Evolutionary conservation across 2,797 vertebrate species (phyloP).

Genomic region (Gila robusta): DNA sequence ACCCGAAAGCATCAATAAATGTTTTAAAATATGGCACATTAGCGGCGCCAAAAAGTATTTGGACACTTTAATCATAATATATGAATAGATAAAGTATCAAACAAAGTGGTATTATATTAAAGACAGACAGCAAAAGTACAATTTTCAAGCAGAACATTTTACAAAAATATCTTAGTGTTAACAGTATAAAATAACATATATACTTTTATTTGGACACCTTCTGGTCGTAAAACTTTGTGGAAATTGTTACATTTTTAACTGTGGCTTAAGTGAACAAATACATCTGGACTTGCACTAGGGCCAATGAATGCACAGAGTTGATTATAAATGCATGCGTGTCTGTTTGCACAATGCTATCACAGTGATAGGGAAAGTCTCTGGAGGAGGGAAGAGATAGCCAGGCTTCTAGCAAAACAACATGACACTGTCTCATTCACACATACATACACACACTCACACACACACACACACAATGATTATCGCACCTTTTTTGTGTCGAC

Average conservation of each 20-base stretch:
- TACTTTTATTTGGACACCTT: no score
- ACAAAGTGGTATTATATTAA: neutral
- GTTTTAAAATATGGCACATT: neutral
- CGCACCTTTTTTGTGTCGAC: constrained; percentile 72
- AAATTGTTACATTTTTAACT: neutral
- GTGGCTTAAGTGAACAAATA: neutral
- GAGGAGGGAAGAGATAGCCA: neutral
- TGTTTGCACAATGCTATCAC: neutral
- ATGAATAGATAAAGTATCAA: neutral
- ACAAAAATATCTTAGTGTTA: neutral
- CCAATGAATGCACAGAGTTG: neutral
- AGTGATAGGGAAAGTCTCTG: constrained; percentile 4
- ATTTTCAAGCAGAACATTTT: neutral
- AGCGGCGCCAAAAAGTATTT: neutral
- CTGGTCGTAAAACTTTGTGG: no score
- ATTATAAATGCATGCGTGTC: neutral
- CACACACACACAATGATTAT: constrained; percentile 25
- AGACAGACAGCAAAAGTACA: neutral
- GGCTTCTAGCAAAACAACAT: constrained; percentile 8
- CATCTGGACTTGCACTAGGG: neutral
- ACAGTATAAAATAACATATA: neutral
- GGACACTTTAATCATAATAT: neutral
- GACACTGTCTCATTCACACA: neutral
- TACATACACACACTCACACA: neutral
- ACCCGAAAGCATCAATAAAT: neutral